phyloP scores from a whole-genome alignment of 2,797 vertebrate species.

The Labeo calbasu region DNA sequence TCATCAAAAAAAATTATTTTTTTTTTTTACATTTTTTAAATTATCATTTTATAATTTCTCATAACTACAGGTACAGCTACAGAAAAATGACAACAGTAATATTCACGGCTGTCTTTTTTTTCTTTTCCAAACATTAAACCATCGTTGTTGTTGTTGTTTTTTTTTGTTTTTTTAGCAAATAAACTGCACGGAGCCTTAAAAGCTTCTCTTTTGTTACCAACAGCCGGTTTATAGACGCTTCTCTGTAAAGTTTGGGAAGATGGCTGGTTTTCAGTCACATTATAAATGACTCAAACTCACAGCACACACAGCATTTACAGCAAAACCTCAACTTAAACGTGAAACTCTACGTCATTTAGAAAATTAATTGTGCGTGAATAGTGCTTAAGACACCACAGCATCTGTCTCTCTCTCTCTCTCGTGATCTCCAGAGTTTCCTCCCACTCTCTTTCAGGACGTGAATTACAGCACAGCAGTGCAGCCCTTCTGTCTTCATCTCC shows the following conservation, averaged over 20 bases:
- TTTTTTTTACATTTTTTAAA: background rate
- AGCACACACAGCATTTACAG: background rate
- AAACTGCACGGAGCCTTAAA: background rate
- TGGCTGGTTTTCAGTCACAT: background rate
- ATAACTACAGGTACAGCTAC: too few relatives aligned
- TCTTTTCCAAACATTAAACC: background rate
- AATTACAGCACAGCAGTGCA: conserved; percentile 35
- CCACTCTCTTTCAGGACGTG: conserved; percentile 22
- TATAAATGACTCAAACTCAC: background rate
- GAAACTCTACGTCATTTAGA: background rate
- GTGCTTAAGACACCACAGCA: background rate
- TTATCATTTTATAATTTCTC: too few relatives aligned
- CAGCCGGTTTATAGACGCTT: background rate
- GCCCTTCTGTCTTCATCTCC: conserved; percentile 30
- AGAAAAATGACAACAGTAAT: background rate
- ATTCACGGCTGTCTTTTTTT: background rate
- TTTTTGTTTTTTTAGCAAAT: background rate
- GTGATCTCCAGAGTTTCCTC: conserved; percentile 16
- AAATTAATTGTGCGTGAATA: background rate
- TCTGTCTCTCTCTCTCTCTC: background rate
- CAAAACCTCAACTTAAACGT: background rate
- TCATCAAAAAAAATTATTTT: too few relatives aligned
- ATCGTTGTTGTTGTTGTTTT: too few relatives aligned
- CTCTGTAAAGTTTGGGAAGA: background rate
- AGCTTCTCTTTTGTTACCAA: background rate